Evolutionary conservation across 2,888 invertebrate species (phyloP).

Genomic region (Pediacus dermestoides): DNA sequence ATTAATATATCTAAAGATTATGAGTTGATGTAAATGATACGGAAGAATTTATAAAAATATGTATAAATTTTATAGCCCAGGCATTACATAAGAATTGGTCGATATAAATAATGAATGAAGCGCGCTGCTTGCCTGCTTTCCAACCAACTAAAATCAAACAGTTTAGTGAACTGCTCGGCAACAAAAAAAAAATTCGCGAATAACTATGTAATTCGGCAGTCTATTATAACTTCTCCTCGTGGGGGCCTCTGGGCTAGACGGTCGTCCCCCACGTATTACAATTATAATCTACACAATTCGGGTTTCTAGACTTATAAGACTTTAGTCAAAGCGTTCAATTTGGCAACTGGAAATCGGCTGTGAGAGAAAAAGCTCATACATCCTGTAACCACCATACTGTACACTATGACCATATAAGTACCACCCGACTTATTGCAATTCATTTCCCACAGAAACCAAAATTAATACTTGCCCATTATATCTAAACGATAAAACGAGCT

Average conservation of each 20-base stretch:
- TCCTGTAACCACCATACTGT: constrained; percentile 13
- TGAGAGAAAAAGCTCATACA: constrained; percentile 21
- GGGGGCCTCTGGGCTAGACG: constrained; percentile 40
- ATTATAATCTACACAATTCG: constrained; percentile 38
- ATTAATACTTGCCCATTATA: too few relatives aligned
- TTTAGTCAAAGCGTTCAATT: constrained; percentile 20
- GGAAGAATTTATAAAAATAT: constrained; percentile 4
- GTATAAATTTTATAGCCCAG: constrained; percentile 14
- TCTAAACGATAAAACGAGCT: too few relatives aligned
- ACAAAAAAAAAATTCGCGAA: constrained; percentile 45
- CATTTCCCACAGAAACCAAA: too few relatives aligned
- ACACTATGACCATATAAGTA: too few relatives aligned
- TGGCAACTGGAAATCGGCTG: constrained; percentile 20
- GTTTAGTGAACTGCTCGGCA: constrained; percentile 38
- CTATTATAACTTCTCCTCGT: constrained; percentile 40
- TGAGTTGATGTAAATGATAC: constrained; percentile 4
- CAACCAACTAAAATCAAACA: constrained; percentile 33
- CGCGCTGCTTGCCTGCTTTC: too few relatives aligned
- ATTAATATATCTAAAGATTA: too few relatives aligned
- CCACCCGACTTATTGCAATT: too few relatives aligned
- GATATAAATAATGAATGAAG: constrained; percentile 28
- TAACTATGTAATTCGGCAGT: constrained; percentile 41
- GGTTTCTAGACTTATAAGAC: constrained; percentile 39
- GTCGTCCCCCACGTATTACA: constrained; percentile 39
- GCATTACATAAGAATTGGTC: constrained; percentile 22